phyloP scores from a whole-genome alignment of 2,888 invertebrate genomes.

The Subacronicta megacephala region DNA sequence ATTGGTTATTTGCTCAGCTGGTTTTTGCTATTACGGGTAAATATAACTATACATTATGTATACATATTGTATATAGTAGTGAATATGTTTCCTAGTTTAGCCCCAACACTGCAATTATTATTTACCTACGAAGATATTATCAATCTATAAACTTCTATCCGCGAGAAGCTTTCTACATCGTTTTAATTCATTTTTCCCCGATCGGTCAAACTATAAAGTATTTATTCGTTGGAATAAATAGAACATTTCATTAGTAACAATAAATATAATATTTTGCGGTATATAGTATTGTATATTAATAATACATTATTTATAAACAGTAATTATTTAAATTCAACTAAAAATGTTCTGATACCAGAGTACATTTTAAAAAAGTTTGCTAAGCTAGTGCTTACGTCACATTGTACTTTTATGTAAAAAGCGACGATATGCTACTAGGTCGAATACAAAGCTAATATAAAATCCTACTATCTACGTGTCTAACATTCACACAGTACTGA shows the following conservation, averaged over 20 bases:
- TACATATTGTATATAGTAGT: not conserved
- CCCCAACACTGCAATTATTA: conserved; percentile 2
- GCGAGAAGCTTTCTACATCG: conserved; percentile 10
- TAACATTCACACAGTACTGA: conserved; percentile 21
- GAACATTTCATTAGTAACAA: conserved; percentile 9
- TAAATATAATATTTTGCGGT: conserved; percentile 7
- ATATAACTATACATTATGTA: not conserved
- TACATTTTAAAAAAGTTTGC: conserved; percentile 11
- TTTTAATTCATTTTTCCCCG: conserved; percentile 12
- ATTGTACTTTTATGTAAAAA: not conserved
- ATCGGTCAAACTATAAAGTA: conserved; percentile 36
- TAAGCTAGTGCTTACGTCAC: not conserved
- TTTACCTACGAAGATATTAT: conserved; percentile 4
- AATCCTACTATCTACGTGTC: conserved; percentile 40
- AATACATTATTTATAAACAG: not conserved
- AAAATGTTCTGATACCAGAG: not conserved
- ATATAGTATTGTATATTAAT: not conserved
- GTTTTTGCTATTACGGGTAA: not conserved
- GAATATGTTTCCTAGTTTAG: not conserved
- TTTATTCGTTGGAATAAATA: conserved; percentile 13
- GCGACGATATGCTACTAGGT: not conserved
- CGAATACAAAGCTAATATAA: conserved; percentile 35
- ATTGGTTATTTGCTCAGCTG: conserved; percentile 11
- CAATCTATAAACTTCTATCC: conserved; percentile 14
- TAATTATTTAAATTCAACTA: conserved; percentile 3